A percentile compares a stretch with the other conserved stretches of the same genome.
Conservation (phyloP, 1,140 invertebrate genomes). For the Lanistes nyassanus region DNA sequence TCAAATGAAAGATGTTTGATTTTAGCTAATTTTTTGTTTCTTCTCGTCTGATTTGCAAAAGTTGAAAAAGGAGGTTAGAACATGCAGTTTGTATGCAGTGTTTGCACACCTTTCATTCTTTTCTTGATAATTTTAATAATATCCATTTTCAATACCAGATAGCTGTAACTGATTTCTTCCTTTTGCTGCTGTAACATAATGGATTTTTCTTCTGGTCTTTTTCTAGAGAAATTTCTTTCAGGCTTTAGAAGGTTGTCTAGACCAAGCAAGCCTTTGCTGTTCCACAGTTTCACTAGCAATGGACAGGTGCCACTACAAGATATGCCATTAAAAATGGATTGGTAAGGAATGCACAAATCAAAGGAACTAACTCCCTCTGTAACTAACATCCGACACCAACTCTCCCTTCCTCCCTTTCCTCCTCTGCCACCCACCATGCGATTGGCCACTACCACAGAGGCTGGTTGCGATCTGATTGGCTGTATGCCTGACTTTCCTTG, state of each 20-base stretch:
- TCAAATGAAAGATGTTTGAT: background rate
- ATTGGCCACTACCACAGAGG: too few species aligned
- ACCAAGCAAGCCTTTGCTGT: constrained; percentile 15
- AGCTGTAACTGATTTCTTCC: too few species aligned
- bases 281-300: constrained; percentile 15
- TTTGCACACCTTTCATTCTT: too few species aligned
- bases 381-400: background rate
- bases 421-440: too few species aligned
- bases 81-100: too few species aligned
- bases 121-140: too few species aligned
- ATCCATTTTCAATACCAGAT: too few species aligned
- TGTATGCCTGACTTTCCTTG: too few species aligned
- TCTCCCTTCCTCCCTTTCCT: constrained; percentile 4
- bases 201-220: too few species aligned
- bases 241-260: constrained; percentile 10
- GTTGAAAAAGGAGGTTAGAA: too few species aligned
- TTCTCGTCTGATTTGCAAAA: background rate
- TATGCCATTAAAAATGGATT: constrained; percentile 42
- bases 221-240: background rate
- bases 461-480: too few species aligned
- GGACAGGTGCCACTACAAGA: background rate
- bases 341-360: constrained; percentile 31
- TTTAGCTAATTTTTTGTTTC: background rate
- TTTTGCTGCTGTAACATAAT: too few species aligned
- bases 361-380: background rate